Base-by-base conservation (phyloP, 2,888 invertebrate genomes). In the Cephus spinipes region DNA sequence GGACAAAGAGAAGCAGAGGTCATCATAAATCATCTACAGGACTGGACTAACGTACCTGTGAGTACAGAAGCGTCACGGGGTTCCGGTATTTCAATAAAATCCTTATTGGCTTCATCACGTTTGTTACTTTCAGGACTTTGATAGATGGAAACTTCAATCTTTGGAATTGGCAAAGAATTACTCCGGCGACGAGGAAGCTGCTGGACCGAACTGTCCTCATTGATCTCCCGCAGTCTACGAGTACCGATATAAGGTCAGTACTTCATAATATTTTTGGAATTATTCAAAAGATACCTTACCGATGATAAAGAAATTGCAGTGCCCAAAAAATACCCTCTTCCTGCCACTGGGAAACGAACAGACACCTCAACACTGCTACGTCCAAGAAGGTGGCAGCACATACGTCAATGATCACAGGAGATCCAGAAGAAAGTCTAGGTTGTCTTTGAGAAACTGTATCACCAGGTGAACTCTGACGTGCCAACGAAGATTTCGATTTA, bases 301-400 rank as follows among this genome's bases (percentile, higher is more conserved):
- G 95, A 89, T 97, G 97, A 87, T 97, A 97, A 82, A 98, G 93
- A 92, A 96, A 99, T 90, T 97, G 97, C 40, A 99, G 92, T 23
- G 98, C 98, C 99, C 99, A 99, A 91, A 97, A 97, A 15, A 99
- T 96, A 0, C 99, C 99, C 90, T 99, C 99, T 90, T 99, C 99
- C 89, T 97, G 96, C 99, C 99, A 99, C 89, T 98, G 98, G 0
- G 97, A 95, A 80, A 98, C 96, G 90, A 99, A 98, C 23, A 99
- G 93, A 90, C 99, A 99, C 76, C 99, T 94, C 77, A 99, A 92
- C 0, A 99, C 98, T 3, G 98, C 98, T 0, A 99, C 97, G 91
- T 99, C 99, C 78, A 99, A 93, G 91, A 98, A 99, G 1, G 98
- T 98, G 0, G 99, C 99, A 32, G 97, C 95, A 23, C 95, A 94